Evolutionary conservation across 2,888 invertebrate genomes (phyloP).

Genomic region (Acrobasis consociella): DNA sequence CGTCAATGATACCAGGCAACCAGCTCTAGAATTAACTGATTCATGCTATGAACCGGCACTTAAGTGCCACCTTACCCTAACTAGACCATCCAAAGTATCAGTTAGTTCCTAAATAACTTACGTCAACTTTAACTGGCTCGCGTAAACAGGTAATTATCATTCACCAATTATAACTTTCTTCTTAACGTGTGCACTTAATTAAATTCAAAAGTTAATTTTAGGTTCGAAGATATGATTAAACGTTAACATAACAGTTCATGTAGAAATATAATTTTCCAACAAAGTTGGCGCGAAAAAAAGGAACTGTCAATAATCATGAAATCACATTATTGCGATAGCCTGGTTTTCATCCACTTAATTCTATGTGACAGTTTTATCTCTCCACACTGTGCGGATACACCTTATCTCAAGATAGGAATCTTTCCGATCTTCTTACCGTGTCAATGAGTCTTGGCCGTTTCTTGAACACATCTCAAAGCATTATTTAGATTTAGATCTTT

Average conservation of each 20-base stretch:
- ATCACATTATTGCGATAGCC: not conserved
- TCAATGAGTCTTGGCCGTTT: not conserved
- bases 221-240: too few relatives aligned
- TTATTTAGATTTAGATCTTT: too few relatives aligned
- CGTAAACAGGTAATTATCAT: constrained; percentile 57
- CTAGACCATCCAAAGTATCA: constrained; percentile 63
- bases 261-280: too few relatives aligned
- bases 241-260: too few relatives aligned
- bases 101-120: constrained; percentile 72
- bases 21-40: constrained; percentile 26
- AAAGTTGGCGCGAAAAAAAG: too few relatives aligned
- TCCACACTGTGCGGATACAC: not conserved
- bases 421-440: not conserved
- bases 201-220: too few relatives aligned
- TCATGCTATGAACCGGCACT: constrained; percentile 36
- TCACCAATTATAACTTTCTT: constrained; percentile 69
- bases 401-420: not conserved
- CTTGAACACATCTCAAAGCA: too few relatives aligned
- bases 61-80: constrained; percentile 52
- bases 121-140: constrained; percentile 45
- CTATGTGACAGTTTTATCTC: not conserved
- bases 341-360: not conserved
- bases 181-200: constrained; percentile 39
- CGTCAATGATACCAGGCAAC: not conserved
- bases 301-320: not conserved